A percentile compares a stretch with the other conserved stretches of the same genome.
These are phyloP conservation scores for Saturnia pavonia DNA, from an alignment of 2,888 invertebrate species.

Conservation along the genomic window DNA sequence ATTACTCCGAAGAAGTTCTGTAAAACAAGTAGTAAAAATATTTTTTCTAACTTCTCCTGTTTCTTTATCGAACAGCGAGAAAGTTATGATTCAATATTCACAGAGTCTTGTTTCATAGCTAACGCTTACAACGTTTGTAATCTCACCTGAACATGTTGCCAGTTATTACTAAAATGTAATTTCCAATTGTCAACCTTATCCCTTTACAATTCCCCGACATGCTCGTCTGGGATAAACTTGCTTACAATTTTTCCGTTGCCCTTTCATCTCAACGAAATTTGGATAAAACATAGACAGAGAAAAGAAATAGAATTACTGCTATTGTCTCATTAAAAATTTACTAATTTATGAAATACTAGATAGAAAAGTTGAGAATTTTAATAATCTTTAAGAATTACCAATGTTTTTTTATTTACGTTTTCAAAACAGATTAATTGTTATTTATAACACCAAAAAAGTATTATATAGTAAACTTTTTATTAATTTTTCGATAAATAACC, in stretches of 20 bases:
- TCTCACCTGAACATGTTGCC: conserved; percentile 3
- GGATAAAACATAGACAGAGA: conserved; percentile 33
- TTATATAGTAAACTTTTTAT: not conserved
- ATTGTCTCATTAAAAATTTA: conserved; percentile 25
- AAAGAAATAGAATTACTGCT: conserved; percentile 41
- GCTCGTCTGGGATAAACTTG: not conserved
- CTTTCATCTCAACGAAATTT: conserved; percentile 33
- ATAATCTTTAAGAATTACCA: not conserved
- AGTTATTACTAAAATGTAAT: conserved; percentile 1
- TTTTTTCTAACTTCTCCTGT: no score
- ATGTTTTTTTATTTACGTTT: not conserved
- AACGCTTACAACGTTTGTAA: conserved; percentile 12
- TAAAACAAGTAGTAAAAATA: no score
- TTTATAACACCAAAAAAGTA: not conserved
- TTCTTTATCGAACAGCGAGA: not conserved
- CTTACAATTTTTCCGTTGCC: conserved; percentile 24
- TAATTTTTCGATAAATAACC: not conserved
- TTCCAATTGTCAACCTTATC: not conserved
- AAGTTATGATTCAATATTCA: not conserved
- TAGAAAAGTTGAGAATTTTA: no score
- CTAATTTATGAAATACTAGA: no score
- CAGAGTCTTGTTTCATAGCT: not conserved
- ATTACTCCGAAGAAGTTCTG: no score
- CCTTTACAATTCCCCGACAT: not conserved
- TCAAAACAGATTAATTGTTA: not conserved